Evolutionary conservation across 2,113 vertebrate genomes (phyloP).

Genomic region (Peromyscus californicus): DNA sequence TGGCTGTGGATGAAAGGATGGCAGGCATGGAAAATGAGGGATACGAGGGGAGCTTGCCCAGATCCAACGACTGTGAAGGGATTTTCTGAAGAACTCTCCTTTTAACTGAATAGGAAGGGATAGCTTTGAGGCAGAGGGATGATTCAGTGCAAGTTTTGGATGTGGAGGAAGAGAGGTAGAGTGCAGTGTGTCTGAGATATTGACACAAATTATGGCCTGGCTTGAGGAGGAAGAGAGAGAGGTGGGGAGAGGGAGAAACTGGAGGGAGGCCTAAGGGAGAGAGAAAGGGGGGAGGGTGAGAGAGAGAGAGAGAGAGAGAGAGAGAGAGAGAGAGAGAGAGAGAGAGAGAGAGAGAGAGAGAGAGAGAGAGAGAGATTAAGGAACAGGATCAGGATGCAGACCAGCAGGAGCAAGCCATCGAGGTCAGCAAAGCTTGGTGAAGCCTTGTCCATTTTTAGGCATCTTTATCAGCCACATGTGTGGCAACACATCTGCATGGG

Average conservation of each 20-base stretch:
- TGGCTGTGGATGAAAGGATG: fast-evolving
- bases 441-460: neutral
- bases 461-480: neutral
- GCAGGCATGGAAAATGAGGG: neutral
- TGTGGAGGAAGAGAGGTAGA: too few species aligned
- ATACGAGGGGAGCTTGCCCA: neutral
- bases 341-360: neutral
- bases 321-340: neutral
- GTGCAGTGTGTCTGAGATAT: neutral
- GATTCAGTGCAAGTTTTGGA: neutral
- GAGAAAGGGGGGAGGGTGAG: neutral
- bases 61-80: too few species aligned
- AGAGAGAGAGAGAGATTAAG: neutral
- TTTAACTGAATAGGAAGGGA: neutral
- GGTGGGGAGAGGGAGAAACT: fast-evolving
- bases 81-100: neutral
- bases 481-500: neutral
- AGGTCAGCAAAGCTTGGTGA: neutral
- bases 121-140: neutral
- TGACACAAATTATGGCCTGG: neutral
- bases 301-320: neutral
- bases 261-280: fast-evolving
- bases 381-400: neutral
- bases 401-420: neutral
- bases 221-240: neutral